These are phyloP conservation scores for Amphimallon solstitiale DNA, from an alignment of 2,888 invertebrate genomes.

Conservation along the genomic window DNA sequence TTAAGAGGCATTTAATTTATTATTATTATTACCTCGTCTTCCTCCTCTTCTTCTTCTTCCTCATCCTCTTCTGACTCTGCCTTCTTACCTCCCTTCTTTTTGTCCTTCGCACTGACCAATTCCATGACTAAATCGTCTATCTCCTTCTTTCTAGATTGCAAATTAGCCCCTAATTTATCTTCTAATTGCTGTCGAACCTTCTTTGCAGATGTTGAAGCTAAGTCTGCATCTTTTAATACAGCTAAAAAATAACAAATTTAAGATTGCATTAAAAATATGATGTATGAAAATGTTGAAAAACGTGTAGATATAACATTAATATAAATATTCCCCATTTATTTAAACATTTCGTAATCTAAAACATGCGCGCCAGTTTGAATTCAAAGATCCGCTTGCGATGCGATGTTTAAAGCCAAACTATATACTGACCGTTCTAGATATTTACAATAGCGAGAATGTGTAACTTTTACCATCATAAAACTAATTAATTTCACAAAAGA, in stretches of 20 bases:
- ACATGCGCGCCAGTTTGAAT: constrained; percentile 36
- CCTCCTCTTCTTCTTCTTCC: constrained; percentile 66
- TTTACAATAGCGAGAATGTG: too few species aligned
- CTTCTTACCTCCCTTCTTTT: constrained; percentile 63
- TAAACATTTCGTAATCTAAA: neutral
- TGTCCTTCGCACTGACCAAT: constrained; percentile 66
- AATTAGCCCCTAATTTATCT: constrained; percentile 79
- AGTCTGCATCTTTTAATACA: constrained; percentile 87
- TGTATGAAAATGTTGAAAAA: too few species aligned
- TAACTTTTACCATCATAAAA: too few species aligned
- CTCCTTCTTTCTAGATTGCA: constrained; percentile 82
- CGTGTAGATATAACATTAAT: too few species aligned
- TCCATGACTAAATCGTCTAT: constrained; percentile 91
- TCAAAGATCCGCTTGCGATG: constrained; percentile 2
- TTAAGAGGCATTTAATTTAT: neutral
- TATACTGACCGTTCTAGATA: neutral
- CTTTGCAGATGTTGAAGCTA: constrained; percentile 86
- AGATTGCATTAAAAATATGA: neutral
- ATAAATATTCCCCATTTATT: neutral
- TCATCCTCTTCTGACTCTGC: constrained; percentile 64
- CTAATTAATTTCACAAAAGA: too few species aligned
- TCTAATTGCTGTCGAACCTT: constrained; percentile 89
- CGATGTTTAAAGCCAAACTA: neutral
- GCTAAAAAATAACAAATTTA: constrained; percentile 64
- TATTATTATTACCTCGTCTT: constrained; percentile 55